These are phyloP conservation scores for Drosophila mayri DNA, from an alignment of 1,140 invertebrate species.

Conservation along the genomic window DNA sequence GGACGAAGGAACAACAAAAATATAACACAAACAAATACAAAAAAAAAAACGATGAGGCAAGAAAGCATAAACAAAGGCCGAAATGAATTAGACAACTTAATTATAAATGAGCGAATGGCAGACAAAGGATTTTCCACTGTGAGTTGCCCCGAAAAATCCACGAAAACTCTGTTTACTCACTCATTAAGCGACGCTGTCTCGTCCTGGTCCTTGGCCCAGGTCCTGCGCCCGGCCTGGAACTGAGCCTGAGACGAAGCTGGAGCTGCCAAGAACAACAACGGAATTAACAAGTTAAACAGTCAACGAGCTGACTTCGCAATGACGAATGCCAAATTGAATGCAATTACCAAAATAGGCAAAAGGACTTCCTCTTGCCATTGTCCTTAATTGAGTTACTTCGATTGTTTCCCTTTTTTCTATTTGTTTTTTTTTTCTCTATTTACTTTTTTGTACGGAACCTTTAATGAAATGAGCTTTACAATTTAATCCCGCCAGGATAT, in stretches of 20 bases:
- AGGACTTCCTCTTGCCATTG: slow-evolving; percentile 26
- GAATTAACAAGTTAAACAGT: slow-evolving; percentile 81
- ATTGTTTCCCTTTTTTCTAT: slow-evolving; percentile 46
- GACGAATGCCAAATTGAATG: slow-evolving; percentile 65
- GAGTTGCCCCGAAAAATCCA: slow-evolving; percentile 52
- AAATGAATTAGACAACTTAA: slow-evolving; percentile 84
- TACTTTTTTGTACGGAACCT: neutral
- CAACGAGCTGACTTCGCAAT: slow-evolving; percentile 60
- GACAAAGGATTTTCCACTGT: slow-evolving; percentile 73
- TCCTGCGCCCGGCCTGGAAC: neutral
- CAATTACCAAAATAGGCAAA: slow-evolving; percentile 65
- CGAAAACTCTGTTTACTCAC: slow-evolving; percentile 71
- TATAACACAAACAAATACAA: slow-evolving; percentile 5
- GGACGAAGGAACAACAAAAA: slow-evolving; percentile 4
- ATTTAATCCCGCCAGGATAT: neutral
- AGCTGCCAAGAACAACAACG: slow-evolving; percentile 69
- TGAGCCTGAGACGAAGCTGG: slow-evolving; percentile 4
- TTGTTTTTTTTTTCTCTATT: neutral
- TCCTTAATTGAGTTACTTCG: slow-evolving; percentile 69
- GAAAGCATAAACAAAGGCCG: slow-evolving; percentile 64
- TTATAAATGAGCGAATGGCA: slow-evolving; percentile 77
- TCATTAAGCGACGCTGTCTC: slow-evolving; percentile 61
- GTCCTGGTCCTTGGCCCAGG: slow-evolving; percentile 1
- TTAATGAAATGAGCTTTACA: slow-evolving; percentile 7
- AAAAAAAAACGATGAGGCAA: slow-evolving; percentile 25